Evolutionary conservation across 2,888 invertebrate genomes (phyloP).

Genomic region (Rhogogaster chlorosoma): DNA sequence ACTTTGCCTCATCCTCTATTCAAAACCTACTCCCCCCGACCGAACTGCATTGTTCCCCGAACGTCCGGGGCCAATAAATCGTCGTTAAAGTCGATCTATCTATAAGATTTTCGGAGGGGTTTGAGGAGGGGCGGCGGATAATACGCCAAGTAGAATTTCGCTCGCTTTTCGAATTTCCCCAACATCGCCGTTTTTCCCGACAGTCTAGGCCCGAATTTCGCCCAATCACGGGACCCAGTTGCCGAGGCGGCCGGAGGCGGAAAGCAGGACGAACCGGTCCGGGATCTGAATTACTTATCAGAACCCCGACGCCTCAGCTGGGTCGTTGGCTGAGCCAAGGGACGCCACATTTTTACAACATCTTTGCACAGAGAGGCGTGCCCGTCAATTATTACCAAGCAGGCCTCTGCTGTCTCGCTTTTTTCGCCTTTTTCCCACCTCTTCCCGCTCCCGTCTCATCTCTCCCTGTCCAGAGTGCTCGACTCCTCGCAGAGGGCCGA

Average conservation of each 20-base stretch:
- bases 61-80: not conserved
- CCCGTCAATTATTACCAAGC: constrained; percentile 30
- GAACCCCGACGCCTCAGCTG: not conserved
- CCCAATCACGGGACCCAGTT: not conserved
- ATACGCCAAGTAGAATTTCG: not conserved
- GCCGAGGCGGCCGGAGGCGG: not conserved
- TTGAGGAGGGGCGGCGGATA: not conserved
- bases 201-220: not conserved
- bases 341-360: constrained; percentile 10
- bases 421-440: not conserved
- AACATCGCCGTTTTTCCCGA: not conserved
- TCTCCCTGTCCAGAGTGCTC: not conserved
- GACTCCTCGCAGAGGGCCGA: not conserved
- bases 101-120: not conserved
- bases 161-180: not conserved
- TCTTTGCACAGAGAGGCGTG: constrained; percentile 4
- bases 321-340: not conserved
- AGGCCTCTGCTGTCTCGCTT: not conserved
- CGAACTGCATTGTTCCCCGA: constrained; percentile 4
- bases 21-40: not conserved
- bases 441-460: not conserved
- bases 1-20: constrained; percentile 13
- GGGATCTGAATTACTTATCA: constrained; percentile 20
- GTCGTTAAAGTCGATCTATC: not conserved
- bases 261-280: not conserved